Base-by-base conservation (phyloP, 1,140 invertebrate genomes). In the Liolophura sinensis region DNA sequence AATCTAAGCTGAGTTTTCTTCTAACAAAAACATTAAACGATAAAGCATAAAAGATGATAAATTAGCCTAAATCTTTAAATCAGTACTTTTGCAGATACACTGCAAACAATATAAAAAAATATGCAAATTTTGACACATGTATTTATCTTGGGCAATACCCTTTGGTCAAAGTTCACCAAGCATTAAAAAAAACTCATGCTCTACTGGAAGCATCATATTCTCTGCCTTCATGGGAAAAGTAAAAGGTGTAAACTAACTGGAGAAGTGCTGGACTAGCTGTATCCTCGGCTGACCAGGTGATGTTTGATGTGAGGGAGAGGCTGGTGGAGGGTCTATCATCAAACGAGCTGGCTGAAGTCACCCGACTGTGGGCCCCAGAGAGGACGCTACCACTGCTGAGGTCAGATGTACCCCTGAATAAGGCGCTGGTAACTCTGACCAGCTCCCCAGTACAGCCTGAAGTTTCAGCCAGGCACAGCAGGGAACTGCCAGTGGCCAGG, bases 371-470 rank as follows among this genome's bases (percentile, higher is more conserved):
- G 16, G 22, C 47, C 20, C 58, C 60, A 31, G 69, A 68, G 66
- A 68, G 24, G 63, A 62, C 25, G 62, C 31, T 40, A 9, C 3
- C 31, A 40, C 31, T 61, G 56, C 70, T 68, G 62, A 48, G 62
- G 22, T 73, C 64, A 47, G 63, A 63, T 16, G 70, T 68, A 20
- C 64, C 63, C 15, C 76, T 70, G 20, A 77, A 79, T 68, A 74
- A 64, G 50, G 76, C 71, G 54, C 74, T 75, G 24, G 77, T 65
- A 12, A 72, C 71, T 7, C 78, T 71, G 0, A 80, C 70, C n/a
- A 74, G 71, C 60, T 83, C 80, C 27, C 73, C 72, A 16, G 75
- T 71, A 73, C 81, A 82, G n/a, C 82, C 81, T 11, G 74, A 71
- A 14, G 79, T 73, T 62, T 83, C 81, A 7, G 79, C 81, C 16